Percentiles rank a stretch among this genome's conserved stretches.
phyloP scores from a whole-genome alignment of 2,888 invertebrate species.

The Dromius quadrimaculatus region DNA sequence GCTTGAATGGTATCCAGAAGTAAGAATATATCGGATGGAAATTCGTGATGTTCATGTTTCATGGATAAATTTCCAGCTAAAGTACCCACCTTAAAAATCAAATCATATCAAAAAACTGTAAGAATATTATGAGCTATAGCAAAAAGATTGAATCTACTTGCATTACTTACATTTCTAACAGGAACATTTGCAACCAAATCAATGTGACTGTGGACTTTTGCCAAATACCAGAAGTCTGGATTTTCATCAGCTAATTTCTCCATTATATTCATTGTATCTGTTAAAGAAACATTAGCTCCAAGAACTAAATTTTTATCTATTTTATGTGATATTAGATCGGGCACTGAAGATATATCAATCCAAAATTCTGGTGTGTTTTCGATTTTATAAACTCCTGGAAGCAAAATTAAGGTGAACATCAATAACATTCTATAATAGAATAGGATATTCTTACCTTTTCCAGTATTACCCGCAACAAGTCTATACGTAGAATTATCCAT shows the following conservation, averaged over 20 bases:
- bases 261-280: conserved; percentile 69
- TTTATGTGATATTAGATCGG: conserved; percentile 68
- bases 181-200: conserved; percentile 78
- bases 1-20: conserved; percentile 71
- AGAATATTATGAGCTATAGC: no score
- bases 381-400: conserved; percentile 66
- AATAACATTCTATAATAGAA: neutral
- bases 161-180: conserved; percentile 79
- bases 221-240: conserved; percentile 58
- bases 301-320: conserved; percentile 67
- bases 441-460: conserved; percentile 70
- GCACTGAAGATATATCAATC: conserved; percentile 74
- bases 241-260: conserved; percentile 64
- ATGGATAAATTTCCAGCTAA: conserved; percentile 77
- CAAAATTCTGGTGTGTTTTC: conserved; percentile 68
- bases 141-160: no score
- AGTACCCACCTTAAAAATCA: conserved; percentile 70
- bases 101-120: no score
- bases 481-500: conserved; percentile 69
- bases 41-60: conserved; percentile 72
- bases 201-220: conserved; percentile 72
- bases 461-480: conserved; percentile 81
- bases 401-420: neutral
- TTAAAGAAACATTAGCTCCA: conserved; percentile 73
- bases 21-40: conserved; percentile 78